Evolutionary conservation across 2,797 vertebrate genomes (phyloP).

Genomic region (Enteromius thamalakanensis): DNA sequence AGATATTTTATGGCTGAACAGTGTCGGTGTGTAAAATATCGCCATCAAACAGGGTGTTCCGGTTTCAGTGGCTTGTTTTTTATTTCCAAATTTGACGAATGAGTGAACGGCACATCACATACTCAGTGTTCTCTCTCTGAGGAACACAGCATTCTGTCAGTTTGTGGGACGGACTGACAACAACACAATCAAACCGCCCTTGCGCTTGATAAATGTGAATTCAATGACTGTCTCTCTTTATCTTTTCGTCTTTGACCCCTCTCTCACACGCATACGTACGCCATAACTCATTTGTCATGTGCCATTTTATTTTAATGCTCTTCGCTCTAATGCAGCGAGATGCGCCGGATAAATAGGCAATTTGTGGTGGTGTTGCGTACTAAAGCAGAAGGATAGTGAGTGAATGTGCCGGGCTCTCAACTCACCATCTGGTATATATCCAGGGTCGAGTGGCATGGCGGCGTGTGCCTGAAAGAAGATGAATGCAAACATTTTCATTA

Average conservation of each 20-base stretch:
- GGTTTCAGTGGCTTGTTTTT: background rate
- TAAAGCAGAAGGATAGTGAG: conserved; percentile 4
- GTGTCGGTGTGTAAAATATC: background rate
- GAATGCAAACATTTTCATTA: background rate
- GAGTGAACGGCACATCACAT: background rate
- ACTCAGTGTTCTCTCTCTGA: conserved; percentile 3
- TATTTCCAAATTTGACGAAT: background rate
- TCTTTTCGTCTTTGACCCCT: conserved; percentile 32
- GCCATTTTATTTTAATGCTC: conserved; percentile 9
- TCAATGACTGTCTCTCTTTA: conserved; percentile 21
- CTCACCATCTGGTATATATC: conserved; percentile 75
- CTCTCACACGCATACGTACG: background rate
- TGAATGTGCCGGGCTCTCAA: conserved; percentile 6
- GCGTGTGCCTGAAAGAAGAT: conserved; percentile 66
- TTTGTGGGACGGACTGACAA: background rate
- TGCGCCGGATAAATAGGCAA: conserved; percentile 10
- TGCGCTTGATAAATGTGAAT: conserved; percentile 28
- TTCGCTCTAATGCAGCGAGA: conserved; percentile 9
- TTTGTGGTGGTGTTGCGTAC: background rate
- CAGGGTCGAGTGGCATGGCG: conserved; percentile 69
- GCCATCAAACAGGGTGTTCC: background rate
- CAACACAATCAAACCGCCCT: background rate
- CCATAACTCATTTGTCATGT: conserved; percentile 34
- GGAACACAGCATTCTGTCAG: conserved; percentile 1
- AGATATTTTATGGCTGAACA: background rate